phyloP scores from a whole-genome alignment of 2,113 vertebrate genomes.

The Calidris pygmaea region DNA sequence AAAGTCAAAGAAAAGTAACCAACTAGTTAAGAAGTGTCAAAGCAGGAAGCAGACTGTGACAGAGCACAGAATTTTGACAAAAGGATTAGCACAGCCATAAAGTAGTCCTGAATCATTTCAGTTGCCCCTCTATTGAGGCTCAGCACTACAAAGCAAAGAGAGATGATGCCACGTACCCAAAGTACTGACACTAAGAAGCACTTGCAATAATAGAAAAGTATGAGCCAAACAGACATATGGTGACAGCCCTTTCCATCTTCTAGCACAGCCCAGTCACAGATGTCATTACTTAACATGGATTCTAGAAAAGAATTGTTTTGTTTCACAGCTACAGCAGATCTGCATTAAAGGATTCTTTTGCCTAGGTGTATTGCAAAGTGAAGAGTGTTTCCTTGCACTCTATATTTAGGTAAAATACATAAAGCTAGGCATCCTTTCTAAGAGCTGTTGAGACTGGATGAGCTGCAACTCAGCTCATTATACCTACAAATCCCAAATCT shows the following conservation, averaged over 20 bases:
- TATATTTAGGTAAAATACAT: not conserved
- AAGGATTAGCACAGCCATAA: not conserved
- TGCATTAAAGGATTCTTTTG: not conserved
- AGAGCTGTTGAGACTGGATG: not conserved
- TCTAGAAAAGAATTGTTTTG: slow-evolving; percentile 6
- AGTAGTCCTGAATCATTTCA: not conserved
- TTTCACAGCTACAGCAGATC: not conserved
- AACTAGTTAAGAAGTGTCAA: not conserved
- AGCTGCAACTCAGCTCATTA: not conserved
- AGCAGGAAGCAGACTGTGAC: not conserved
- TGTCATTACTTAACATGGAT: not conserved
- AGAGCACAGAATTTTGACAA: not conserved
- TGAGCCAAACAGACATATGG: not conserved
- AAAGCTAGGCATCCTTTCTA: not conserved
- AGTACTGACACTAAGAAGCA: not conserved
- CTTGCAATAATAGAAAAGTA: not conserved
- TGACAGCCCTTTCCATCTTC: not conserved
- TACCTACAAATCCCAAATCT: not conserved
- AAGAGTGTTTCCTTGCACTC: not conserved
- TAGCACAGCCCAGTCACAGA: not conserved
- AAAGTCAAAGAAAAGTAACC: not conserved
- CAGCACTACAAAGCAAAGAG: not conserved
- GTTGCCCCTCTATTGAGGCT: not conserved
- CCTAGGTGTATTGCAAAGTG: not conserved
- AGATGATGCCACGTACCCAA: not conserved